Evolutionary conservation across 2,113 vertebrate species (phyloP).

Genomic region (human (Homo sapiens)): GRCh38 chr18:57083001-57083500

Average conservation of each 20-base stretch:
- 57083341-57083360: background rate
- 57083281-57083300: fast-evolving
- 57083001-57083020: background rate
- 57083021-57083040: background rate
- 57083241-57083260: background rate
- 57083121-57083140: background rate
- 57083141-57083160: background rate
- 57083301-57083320: fast-evolving
- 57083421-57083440: background rate
- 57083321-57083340: background rate
- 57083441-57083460: background rate
- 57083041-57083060: background rate
- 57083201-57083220: background rate
- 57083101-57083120: background rate
- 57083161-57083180: background rate
- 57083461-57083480: background rate
- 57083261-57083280: too few species aligned
- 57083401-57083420: background rate
- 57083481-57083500: background rate
- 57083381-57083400: background rate
- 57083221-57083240: background rate
- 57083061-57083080: background rate
- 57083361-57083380: background rate
- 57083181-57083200: background rate
- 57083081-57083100: background rate